Conservation (phyloP, 2,888 invertebrate species). For the Mythimna impura region DNA sequence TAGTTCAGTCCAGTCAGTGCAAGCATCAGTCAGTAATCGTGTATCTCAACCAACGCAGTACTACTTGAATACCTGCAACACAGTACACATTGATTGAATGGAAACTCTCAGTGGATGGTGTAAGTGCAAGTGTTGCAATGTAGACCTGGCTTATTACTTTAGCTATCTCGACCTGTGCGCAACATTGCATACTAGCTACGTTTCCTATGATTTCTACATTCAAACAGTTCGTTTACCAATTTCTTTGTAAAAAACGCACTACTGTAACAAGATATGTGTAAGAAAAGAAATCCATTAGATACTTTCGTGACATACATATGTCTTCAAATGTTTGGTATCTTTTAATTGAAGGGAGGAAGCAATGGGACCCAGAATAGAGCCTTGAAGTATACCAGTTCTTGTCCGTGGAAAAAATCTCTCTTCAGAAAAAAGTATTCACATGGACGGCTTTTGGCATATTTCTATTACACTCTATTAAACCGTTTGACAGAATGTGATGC, state of each 20-base stretch:
- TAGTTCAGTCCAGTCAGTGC: too few relatives aligned
- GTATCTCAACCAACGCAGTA: too few relatives aligned
- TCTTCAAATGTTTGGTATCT: neutral
- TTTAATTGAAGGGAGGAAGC: neutral
- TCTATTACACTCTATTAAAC: too few relatives aligned
- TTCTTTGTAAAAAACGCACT: slow-evolving; percentile 12
- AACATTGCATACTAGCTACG: slow-evolving; percentile 39
- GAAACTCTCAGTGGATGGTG: slow-evolving; percentile 36
- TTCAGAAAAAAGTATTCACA: neutral
- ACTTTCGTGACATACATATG: neutral
- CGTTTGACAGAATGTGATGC: too few relatives aligned
- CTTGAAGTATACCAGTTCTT: neutral
- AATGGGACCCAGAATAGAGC: slow-evolving; percentile 2
- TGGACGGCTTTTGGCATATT: neutral
- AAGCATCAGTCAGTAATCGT: too few relatives aligned
- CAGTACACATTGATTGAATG: slow-evolving; percentile 11
- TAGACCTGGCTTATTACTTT: slow-evolving; percentile 36
- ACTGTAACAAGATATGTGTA: neutral
- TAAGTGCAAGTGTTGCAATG: slow-evolving; percentile 34
- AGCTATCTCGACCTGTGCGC: slow-evolving; percentile 29
- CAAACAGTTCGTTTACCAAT: slow-evolving; percentile 10
- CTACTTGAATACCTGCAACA: neutral
- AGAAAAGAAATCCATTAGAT: neutral
- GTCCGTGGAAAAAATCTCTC: neutral
- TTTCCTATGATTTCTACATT: slow-evolving; percentile 48